Base-by-base conservation (phyloP, 1,140 invertebrate genomes). In the Trichogramma pretiosum region DNA sequence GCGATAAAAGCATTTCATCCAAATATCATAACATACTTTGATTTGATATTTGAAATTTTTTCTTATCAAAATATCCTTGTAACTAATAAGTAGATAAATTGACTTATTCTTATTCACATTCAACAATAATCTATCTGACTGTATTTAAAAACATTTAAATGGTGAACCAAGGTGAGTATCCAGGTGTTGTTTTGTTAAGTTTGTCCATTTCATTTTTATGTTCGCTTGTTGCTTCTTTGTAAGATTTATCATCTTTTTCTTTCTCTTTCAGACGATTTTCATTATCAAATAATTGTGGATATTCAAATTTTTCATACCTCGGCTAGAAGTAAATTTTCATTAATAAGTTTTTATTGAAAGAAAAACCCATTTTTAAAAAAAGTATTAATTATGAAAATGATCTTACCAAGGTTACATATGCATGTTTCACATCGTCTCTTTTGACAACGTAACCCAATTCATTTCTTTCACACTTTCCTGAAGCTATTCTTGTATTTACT, bases 341-440 rank as follows among this genome's bases (percentile, higher is more conserved):
- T 37, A 43, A 35, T 14, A 5, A 32, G 35, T 11, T 44, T 49
- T 39, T 33, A 47, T 44, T n/a, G n/a, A n/a, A 42, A 48, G 22
- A 19, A 7, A 17, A 11, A n/a, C n/a, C n/a, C 24, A 7, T 28
- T 28, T 7, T 28, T 28, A 28, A 28, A 28, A n/a, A n/a, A n/a
- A n/a, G n/a, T n/a, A n/a, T n/a, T n/a, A n/a, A n/a, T n/a, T n/a
- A n/a, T n/a, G n/a, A n/a, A n/a, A n/a, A n/a, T n/a, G 3, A 23
- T 45, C 76, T 77, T 76, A 91, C 89, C 75, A 95, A 60, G 52
- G 76, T 77, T 36, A 91, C 81, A 75, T 82, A 88, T 38, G 89
- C 90, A 58, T 81, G 63, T 74, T 90, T 90, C 7, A 78, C 72
- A 63, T 94, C 89, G 62, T 91, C 86, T n/a, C 87, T 81, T 72